Base-by-base conservation (phyloP, 2,888 invertebrate species). In the Noctua pronuba region DNA sequence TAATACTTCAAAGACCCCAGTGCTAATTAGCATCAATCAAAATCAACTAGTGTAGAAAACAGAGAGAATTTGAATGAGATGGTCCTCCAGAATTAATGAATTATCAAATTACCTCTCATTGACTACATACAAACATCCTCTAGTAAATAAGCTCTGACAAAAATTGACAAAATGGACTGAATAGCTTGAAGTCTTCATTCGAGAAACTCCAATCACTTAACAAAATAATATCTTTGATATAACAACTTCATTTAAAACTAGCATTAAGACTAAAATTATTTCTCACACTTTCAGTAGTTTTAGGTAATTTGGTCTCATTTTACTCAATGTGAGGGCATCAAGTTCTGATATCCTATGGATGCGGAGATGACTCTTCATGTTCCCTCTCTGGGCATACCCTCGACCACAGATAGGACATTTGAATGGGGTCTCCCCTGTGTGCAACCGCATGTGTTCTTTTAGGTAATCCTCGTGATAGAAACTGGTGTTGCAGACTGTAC, bases 361-460 rank as follows among this genome's bases (percentile, higher is more conserved):
- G 58, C 95, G 92, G 46, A 96, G 90, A 73, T 97, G 97, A 75
- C 97, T 97, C 84, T 95, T 96, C 96, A 97, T 96, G 81, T 97
- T 97, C 60, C 96, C 92, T 11, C 94, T 89, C 80, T 97, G 97
- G 0, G 97, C 96, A 62, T 96, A 97, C 0, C 97, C 97, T 67
- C 95, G 88, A 0, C 92, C 94, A 83, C 97, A 97, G 6, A 97
- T 93, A 0, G 97, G 97, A 78, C 97, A 97, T 86, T 96, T 96
- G 86, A 94, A 97, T 24, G 97, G 97, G 2, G 95, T 96, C 80
- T 97, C 97, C 0, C 97, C 97, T 0, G 97, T 97, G 77, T 97
- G 97, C 2, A 97, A 92, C 46, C 96, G 89, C 95, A 95, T 95
- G 80, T 97, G 97, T 76, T 96, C 95, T 41, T 92, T 95, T 3